A percentile compares a stretch with the other conserved stretches of the same genome.
phyloP scores from a whole-genome alignment of 2,888 invertebrate genomes.

The Dermolepida albohirtum region DNA sequence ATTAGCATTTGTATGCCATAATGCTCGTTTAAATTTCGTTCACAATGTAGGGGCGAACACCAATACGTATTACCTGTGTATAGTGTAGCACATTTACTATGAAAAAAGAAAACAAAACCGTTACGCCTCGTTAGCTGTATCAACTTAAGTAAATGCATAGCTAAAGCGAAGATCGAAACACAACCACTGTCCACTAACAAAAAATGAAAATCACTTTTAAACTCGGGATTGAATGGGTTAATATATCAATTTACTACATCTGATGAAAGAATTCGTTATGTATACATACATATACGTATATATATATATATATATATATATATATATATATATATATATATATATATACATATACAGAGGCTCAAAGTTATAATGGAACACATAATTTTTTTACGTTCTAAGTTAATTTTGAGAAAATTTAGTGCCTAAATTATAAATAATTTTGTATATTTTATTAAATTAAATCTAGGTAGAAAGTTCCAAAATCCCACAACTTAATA shows the following conservation, averaged over 20 bases:
- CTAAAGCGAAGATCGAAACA: slow-evolving; percentile 23
- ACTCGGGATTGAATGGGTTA: slow-evolving; percentile 26
- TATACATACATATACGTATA: slow-evolving; percentile 7
- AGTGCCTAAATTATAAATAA: too few species aligned
- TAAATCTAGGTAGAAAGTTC: too few species aligned
- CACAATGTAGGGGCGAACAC: not conserved
- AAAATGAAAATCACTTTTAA: slow-evolving; percentile 28
- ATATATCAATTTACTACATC: slow-evolving; percentile 30
- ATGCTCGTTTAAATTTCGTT: slow-evolving; percentile 1
- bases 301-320: too few species aligned
- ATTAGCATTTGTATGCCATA: slow-evolving; percentile 11
- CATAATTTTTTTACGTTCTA: too few species aligned
- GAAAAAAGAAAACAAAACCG: slow-evolving; percentile 33
- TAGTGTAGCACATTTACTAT: slow-evolving; percentile 12
- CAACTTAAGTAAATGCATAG: slow-evolving; percentile 36
- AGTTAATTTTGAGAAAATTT: too few species aligned
- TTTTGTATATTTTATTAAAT: too few species aligned
- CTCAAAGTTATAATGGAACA: too few species aligned
- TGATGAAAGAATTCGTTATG: slow-evolving; percentile 2
- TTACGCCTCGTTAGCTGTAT: slow-evolving; percentile 39
- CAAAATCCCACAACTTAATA: too few species aligned
- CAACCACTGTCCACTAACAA: slow-evolving; percentile 4
- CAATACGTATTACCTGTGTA: slow-evolving; percentile 13
- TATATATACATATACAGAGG: too few species aligned
- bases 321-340: too few species aligned